These are phyloP conservation scores for Cathartes aura DNA, from an alignment of 2,113 vertebrate genomes.

Conservation along the genomic window DNA sequence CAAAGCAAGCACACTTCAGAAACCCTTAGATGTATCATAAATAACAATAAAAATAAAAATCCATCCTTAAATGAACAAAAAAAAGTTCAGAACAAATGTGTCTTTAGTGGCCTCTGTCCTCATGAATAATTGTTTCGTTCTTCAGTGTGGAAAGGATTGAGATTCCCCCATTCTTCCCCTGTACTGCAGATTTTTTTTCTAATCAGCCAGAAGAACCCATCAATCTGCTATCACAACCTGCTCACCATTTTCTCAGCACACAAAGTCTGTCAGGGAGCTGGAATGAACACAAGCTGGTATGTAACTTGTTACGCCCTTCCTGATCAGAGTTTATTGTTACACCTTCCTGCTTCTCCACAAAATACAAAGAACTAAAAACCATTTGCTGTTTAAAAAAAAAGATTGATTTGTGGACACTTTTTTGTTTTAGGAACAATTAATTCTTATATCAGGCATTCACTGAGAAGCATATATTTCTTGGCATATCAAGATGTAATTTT, in stretches of 20 bases:
- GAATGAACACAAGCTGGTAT: background rate
- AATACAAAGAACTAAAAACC: constrained; percentile 19
- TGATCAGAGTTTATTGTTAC: constrained; percentile 56
- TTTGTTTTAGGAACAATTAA: constrained; percentile 59
- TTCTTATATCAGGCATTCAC: constrained; percentile 44
- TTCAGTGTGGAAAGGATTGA: background rate
- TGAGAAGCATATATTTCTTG: constrained; percentile 15
- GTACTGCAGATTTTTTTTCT: background rate
- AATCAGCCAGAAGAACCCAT: background rate
- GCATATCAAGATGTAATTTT: constrained; percentile 30
- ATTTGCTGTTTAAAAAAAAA: constrained; percentile 31
- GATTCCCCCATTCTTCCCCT: background rate
- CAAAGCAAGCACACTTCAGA: background rate
- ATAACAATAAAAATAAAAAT: background rate
- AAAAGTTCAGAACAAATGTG: background rate
- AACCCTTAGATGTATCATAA: background rate
- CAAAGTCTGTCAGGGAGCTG: background rate
- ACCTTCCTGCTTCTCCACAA: constrained; percentile 24
- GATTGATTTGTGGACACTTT: constrained; percentile 36
- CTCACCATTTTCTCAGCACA: constrained; percentile 47
- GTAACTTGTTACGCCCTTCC: background rate
- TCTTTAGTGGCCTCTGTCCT: background rate
- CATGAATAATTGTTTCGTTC: background rate
- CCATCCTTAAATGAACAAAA: background rate
- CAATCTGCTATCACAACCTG: constrained; percentile 24